Evolutionary conservation across 2,113 vertebrate genomes (phyloP).

Genomic region (Prochilodus magdalenae): DNA sequence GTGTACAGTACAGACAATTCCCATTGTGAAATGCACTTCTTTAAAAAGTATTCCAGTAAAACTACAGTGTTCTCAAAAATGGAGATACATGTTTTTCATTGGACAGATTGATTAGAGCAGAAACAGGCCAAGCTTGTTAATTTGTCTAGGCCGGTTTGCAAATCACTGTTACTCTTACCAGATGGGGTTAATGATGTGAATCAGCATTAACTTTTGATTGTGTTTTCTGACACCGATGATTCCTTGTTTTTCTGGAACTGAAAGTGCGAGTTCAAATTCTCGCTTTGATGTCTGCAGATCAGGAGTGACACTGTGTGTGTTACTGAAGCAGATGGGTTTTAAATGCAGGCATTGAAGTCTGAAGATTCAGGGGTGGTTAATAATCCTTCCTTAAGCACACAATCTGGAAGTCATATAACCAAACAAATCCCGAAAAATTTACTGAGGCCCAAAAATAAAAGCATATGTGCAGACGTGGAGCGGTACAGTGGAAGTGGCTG

Average conservation of each 20-base stretch:
- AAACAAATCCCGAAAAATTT: constrained; percentile 59
- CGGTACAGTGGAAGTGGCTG: constrained; percentile 9
- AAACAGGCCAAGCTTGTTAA: constrained; percentile 12
- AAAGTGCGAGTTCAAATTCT: not conserved
- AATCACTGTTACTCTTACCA: constrained; percentile 1
- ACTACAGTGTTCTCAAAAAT: too few relatives aligned
- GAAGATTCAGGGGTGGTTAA: not conserved
- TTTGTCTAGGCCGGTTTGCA: not conserved
- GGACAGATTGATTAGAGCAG: constrained; percentile 5
- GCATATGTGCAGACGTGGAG: constrained; percentile 55
- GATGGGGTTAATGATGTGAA: constrained; percentile 15
- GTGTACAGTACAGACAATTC: too few relatives aligned
- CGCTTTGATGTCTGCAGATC: constrained; percentile 1
- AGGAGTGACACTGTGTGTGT: too few relatives aligned
- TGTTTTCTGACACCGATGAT: not conserved
- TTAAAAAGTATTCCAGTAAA: too few relatives aligned
- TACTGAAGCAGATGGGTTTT: not conserved
- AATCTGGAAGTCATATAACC: constrained; percentile 66
- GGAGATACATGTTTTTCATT: too few relatives aligned
- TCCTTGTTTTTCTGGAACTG: constrained; percentile 1
- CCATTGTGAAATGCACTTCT: too few relatives aligned
- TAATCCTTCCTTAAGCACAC: constrained; percentile 38
- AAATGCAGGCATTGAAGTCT: constrained; percentile 28
- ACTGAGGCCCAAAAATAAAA: constrained; percentile 62
- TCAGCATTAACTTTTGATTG: not conserved